These are phyloP conservation scores for Triplophysa rosa DNA, from an alignment of 2,113 vertebrate genomes.

Conservation along the genomic window DNA sequence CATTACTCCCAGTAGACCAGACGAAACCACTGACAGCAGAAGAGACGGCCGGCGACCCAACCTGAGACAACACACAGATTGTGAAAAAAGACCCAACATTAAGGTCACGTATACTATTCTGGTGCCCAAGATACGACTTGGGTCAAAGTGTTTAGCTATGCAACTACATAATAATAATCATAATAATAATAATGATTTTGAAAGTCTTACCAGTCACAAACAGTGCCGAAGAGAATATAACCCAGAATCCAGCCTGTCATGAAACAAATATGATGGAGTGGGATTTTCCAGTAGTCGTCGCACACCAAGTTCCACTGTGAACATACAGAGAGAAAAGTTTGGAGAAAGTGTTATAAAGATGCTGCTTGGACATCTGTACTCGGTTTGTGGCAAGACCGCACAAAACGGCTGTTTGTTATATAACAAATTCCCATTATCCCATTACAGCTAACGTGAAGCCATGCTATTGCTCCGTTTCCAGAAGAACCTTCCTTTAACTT, in stretches of 20 bases:
- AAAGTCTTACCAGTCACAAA: slow-evolving; percentile 81
- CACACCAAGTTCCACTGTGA: slow-evolving; percentile 84
- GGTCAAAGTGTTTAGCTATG: too few species aligned
- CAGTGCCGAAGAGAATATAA: slow-evolving; percentile 75
- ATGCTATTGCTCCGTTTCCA: neutral
- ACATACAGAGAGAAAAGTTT: neutral
- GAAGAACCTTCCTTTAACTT: slow-evolving; percentile 22
- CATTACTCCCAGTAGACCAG: slow-evolving; percentile 70
- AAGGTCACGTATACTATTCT: too few species aligned
- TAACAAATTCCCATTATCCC: neutral
- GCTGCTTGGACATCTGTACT: neutral
- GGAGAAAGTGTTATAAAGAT: too few species aligned
- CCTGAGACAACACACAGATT: slow-evolving; percentile 64
- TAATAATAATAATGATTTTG: neutral
- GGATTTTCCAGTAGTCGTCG: slow-evolving; percentile 80
- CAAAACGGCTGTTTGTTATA: neutral
- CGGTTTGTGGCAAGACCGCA: neutral
- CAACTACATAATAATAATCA: too few species aligned
- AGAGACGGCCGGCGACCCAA: slow-evolving; percentile 77
- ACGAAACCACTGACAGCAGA: slow-evolving; percentile 73
- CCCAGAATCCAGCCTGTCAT: slow-evolving; percentile 84
- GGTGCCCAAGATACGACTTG: too few species aligned
- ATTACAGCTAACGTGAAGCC: slow-evolving; percentile 1
- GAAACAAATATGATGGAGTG: slow-evolving; percentile 80
- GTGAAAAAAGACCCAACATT: neutral